Percentiles rank a stretch among this genome's conserved stretches.
phyloP scores from a whole-genome alignment of 1,140 invertebrate species.

The Drosophila lacteicornis region DNA sequence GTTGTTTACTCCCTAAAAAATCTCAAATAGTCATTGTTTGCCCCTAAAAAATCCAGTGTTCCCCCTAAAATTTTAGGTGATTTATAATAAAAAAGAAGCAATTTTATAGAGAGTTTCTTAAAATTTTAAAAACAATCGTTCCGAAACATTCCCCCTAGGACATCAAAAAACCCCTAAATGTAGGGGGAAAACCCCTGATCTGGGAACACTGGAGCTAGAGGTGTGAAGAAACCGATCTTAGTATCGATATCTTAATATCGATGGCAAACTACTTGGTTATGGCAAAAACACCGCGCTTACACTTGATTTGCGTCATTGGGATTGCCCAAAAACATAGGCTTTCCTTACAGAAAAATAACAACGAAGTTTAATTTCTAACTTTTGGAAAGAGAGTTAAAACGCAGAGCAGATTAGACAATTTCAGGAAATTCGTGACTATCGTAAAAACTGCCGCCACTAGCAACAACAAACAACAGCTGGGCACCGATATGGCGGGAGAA shows the following conservation, averaged over 20 bases:
- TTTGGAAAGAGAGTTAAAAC: neutral
- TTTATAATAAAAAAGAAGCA: too few relatives aligned
- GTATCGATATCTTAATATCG: constrained; percentile 1
- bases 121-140: too few relatives aligned
- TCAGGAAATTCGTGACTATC: neutral
- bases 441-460: neutral
- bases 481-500: neutral
- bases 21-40: too few relatives aligned
- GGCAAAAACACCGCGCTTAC: neutral
- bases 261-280: neutral
- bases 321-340: neutral
- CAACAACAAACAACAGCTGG: neutral
- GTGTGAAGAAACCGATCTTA: neutral
- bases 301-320: neutral
- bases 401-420: neutral
- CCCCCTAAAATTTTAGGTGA: too few relatives aligned
- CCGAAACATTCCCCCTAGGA: too few relatives aligned
- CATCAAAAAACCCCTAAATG: too few relatives aligned
- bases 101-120: too few relatives aligned
- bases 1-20: too few relatives aligned
- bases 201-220: constrained; percentile 1
- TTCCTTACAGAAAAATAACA: neutral
- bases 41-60: too few relatives aligned
- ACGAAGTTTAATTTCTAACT: neutral
- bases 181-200: too few relatives aligned